Evolutionary conservation across 2,113 vertebrate genomes (phyloP), one percentile per base, ranked within the genome.

Genomic region (Struthidea cinerea): DNA sequence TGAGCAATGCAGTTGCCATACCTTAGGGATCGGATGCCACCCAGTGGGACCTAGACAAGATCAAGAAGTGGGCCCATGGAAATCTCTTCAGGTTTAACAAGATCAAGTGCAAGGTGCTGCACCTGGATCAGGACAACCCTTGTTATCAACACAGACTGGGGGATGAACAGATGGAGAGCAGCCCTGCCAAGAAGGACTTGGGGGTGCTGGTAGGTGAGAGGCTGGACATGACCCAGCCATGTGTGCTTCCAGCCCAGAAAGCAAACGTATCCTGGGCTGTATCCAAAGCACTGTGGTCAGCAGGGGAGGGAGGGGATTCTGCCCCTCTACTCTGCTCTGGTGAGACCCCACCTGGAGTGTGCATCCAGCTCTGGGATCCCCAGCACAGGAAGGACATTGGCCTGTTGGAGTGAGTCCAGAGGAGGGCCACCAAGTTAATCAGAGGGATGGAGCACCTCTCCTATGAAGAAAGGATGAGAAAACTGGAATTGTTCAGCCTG

Each of bases 251-350:
- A 55, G 41, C 12, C n/a, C 41, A 64, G 41, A 63, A 39, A 11
- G 47, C 49, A 64, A 15, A 64, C 0, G 0, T 16, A 2, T 49
- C n/a, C 50, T 39, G 16, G 24, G 6, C 12, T 49, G 10, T 0
- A 41, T 24, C 20, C 20, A 7, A 21, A 39, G 22, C 5, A 56
- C 5, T 1, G 4, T 9, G 20, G 24, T 2, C 30, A 41, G 16
- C 50, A 24, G 6, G 35, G 19, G 1, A 75, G n/a, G 8, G 41
- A 55, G 12, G 15, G 5, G 5, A 75, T 56, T 49, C 24, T 57
- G 16, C 4, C 13, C 16, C 30, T 64, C 19, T 75, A 1, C 19
- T 60, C 20, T 24, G 47, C 26, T 18, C 28, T 41, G 24, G 3
- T 57, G 24, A 57, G 24, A 57, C 0, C 10, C 13, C 32, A 65